Evolutionary conservation across 1,140 invertebrate species (phyloP).

Genomic region (Venturia canescens): DNA sequence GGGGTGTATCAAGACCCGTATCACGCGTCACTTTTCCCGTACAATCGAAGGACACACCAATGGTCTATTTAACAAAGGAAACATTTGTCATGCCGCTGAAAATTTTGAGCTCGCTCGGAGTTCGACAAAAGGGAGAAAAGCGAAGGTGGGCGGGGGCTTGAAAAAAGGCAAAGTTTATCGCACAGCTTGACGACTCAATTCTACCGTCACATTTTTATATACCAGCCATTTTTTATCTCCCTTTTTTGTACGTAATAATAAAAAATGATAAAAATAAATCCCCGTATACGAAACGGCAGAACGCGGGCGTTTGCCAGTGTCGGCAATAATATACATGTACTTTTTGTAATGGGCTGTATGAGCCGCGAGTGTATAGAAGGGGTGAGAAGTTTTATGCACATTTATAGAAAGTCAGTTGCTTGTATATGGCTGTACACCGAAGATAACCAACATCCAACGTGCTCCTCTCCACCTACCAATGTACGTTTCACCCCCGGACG

Average conservation of each 20-base stretch:
- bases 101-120: constrained; percentile 46
- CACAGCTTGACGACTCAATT: constrained; percentile 45
- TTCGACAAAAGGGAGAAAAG: background rate
- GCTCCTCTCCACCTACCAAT: constrained; percentile 43
- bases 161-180: constrained; percentile 32
- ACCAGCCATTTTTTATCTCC: background rate
- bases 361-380: constrained; percentile 28
- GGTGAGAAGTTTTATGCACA: constrained; percentile 54
- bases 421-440: constrained; percentile 60
- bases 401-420: constrained; percentile 49
- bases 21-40: background rate
- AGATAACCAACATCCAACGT: constrained; percentile 59
- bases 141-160: background rate
- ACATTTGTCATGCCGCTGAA: constrained; percentile 46
- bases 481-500: constrained; percentile 19
- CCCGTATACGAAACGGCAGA: constrained; percentile 45
- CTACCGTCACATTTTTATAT: constrained; percentile 36
- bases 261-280: constrained; percentile 61
- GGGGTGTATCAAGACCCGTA: too few relatives aligned
- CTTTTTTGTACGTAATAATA: constrained; percentile 56
- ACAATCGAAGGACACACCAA: background rate
- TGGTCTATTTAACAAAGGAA: background rate
- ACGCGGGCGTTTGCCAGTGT: constrained; percentile 47
- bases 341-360: constrained; percentile 44
- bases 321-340: constrained; percentile 44